Evolutionary conservation across 2,113 vertebrate genomes (phyloP).

Genomic region (Cariama cristata): DNA sequence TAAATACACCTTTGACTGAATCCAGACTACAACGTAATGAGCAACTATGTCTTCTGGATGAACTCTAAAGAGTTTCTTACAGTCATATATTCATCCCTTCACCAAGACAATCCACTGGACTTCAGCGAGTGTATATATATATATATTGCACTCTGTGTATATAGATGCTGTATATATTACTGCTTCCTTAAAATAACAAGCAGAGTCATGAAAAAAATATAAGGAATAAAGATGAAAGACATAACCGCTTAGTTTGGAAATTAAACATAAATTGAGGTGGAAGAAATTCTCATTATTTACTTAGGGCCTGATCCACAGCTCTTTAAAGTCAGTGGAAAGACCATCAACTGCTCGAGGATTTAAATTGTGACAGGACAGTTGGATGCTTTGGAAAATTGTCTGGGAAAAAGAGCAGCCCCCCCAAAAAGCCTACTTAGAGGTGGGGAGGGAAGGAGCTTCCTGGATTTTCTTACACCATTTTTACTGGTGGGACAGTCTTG

Average conservation of each 20-base stretch:
- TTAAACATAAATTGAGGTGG: conserved; percentile 52
- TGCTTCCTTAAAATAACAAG: conserved; percentile 70
- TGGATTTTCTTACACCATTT: neutral
- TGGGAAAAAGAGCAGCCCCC: neutral
- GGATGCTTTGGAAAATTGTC: neutral
- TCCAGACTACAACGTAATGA: conserved; percentile 8
- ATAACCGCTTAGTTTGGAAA: conserved; percentile 39
- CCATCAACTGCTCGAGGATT: neutral
- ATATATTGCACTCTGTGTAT: conserved; percentile 48
- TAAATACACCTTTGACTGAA: conserved; percentile 49
- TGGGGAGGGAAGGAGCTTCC: neutral
- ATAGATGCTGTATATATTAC: conserved; percentile 63
- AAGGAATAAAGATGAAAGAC: conserved; percentile 64
- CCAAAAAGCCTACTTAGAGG: neutral
- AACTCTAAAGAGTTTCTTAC: conserved; percentile 40
- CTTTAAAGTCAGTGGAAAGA: conserved; percentile 31
- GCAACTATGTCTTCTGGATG: conserved; percentile 48
- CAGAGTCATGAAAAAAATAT: conserved; percentile 53
- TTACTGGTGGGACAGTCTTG: neutral
- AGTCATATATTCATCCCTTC: conserved; percentile 7
- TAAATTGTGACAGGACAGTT: neutral
- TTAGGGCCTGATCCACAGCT: conserved; percentile 28
- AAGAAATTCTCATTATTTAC: conserved; percentile 58
- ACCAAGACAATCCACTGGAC: conserved; percentile 22
- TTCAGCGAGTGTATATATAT: conserved; percentile 9